Percentiles rank a stretch among this genome's conserved stretches.
Evolutionary conservation across 2,888 invertebrate genomes (phyloP).

Genomic region (Caenorhabditis sp.): DNA sequence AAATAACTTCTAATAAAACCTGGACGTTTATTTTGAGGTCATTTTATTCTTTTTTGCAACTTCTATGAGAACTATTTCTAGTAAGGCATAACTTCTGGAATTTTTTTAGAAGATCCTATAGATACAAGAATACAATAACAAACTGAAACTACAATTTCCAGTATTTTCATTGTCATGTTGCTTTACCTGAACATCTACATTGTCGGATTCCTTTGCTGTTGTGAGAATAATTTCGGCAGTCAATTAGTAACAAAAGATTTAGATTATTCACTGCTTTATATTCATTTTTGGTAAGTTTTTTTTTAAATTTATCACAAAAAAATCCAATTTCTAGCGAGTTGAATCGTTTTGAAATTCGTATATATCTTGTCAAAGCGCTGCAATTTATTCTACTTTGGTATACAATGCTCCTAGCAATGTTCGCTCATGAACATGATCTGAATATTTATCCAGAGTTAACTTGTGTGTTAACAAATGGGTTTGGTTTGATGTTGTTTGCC

Average conservation of each 20-base stretch:
- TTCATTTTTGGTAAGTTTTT: conserved; percentile 47
- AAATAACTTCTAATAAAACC: no score
- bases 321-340: conserved; percentile 53
- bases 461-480: conserved; percentile 58
- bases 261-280: conserved; percentile 33
- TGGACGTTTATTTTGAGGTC: no score
- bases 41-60: no score
- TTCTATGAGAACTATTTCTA: no score
- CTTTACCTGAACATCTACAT: conserved; percentile 59
- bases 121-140: no score
- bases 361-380: conserved; percentile 50
- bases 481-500: conserved; percentile 58
- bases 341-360: conserved; percentile 48
- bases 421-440: conserved; percentile 54
- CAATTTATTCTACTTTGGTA: conserved; percentile 60
- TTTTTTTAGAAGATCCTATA: background rate
- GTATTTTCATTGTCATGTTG: conserved; percentile 50
- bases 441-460: conserved; percentile 60
- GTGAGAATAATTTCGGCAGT: conserved; percentile 50
- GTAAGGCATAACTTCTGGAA: no score
- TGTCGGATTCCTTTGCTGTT: conserved; percentile 58
- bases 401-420: conserved; percentile 54
- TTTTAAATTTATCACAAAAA: background rate
- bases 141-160: conserved; percentile 20
- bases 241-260: conserved; percentile 41